Evolutionary conservation across 2,113 vertebrate species (phyloP).

Genomic region (Bambusicola thoracicus): DNA sequence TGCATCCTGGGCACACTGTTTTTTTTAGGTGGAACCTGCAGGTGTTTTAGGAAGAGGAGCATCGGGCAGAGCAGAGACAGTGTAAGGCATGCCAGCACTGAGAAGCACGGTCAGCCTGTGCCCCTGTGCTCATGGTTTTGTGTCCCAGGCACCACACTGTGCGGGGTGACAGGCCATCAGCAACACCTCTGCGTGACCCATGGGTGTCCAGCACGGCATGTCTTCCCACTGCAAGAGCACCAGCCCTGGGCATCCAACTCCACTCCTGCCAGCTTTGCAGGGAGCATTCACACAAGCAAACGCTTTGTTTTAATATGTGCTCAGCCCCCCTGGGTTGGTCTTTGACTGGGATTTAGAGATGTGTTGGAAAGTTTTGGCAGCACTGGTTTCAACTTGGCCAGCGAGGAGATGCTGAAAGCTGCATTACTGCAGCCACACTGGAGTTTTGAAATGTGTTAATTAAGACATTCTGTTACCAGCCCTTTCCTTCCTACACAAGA

Average conservation of each 20-base stretch:
- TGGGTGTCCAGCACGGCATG: accelerated
- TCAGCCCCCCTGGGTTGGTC: neutral
- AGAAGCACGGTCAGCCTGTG: neutral
- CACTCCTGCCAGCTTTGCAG: neutral
- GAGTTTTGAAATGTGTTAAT: conserved; percentile 59
- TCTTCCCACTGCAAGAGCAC: neutral
- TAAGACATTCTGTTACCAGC: conserved; percentile 52
- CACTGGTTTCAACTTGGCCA: neutral
- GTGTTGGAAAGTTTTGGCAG: conserved; percentile 48
- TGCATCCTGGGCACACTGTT: accelerated
- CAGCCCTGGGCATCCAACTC: accelerated
- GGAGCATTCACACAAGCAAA: neutral
- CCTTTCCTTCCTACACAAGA: conserved; percentile 45
- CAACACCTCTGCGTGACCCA: neutral
- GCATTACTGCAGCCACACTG: neutral
- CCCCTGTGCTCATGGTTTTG: neutral
- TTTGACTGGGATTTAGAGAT: conserved; percentile 5
- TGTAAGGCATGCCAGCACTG: neutral
- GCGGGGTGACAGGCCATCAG: accelerated
- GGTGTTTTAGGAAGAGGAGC: neutral
- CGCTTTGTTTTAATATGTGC: neutral
- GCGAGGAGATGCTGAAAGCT: conserved; percentile 15
- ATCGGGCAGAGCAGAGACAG: neutral
- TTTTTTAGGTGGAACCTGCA: neutral
- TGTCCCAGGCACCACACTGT: neutral